Evolutionary conservation across 1,140 invertebrate species (phyloP).

Genomic region (Hyposmocoma kahamanoa): DNA sequence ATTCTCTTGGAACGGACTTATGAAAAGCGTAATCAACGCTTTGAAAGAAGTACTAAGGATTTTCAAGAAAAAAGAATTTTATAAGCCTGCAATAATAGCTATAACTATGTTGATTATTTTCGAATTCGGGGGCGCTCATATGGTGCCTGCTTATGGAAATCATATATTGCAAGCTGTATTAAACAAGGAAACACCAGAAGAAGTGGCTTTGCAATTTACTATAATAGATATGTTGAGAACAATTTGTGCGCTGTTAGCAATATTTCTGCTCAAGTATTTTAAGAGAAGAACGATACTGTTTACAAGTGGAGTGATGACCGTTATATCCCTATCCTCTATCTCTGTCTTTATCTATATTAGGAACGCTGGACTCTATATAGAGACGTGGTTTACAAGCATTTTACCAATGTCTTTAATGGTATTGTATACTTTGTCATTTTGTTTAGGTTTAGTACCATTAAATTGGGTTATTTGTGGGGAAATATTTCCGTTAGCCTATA

Average conservation of each 20-base stretch:
- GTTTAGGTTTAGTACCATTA: conserved; percentile 57
- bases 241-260: conserved; percentile 55
- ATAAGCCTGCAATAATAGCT: conserved; percentile 58
- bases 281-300: conserved; percentile 57
- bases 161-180: conserved; percentile 52
- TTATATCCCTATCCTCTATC: conserved; percentile 46
- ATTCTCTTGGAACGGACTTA: conserved; percentile 31
- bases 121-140: conserved; percentile 61
- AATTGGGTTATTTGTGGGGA: conserved; percentile 69
- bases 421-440: conserved; percentile 53
- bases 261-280: conserved; percentile 56
- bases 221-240: conserved; percentile 59
- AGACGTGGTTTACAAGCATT: conserved; percentile 36
- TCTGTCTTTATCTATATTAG: conserved; percentile 58
- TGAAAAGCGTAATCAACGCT: conserved; percentile 28
- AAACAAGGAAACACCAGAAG: conserved; percentile 38
- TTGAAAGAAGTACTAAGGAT: conserved; percentile 45
- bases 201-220: conserved; percentile 62
- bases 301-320: conserved; percentile 52
- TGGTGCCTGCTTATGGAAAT: conserved; percentile 61
- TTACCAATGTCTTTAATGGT: conserved; percentile 58
- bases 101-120: conserved; percentile 63
- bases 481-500: conserved; percentile 61
- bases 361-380: conserved; percentile 35
- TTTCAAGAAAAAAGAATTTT: conserved; percentile 64